Base-by-base conservation (phyloP, 1,140 invertebrate genomes). In the Dryas iulia region DNA sequence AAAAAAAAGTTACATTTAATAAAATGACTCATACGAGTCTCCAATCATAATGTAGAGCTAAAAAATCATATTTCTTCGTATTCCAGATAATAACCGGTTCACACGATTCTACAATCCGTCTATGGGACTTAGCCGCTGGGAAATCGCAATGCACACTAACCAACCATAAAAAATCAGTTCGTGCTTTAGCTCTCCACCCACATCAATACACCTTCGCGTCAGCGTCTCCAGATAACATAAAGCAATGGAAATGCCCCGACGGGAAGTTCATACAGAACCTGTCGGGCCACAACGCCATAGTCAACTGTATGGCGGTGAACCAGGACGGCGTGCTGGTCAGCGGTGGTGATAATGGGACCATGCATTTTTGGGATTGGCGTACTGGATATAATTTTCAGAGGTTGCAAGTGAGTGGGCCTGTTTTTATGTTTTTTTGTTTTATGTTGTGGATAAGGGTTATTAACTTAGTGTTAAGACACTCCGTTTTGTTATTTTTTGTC, bases 291-390 rank as follows among this genome's bases (percentile, higher is more conserved):
- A 99, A 99, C 91, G 96, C 98, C 0, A 99, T 99, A 70, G 95
- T 99, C 0, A 99, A 99, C 89, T 98, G 98, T 78, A 93, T 99
- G 82, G 98, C 97, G 7, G 95, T 98, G 0, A 99, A 99, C 92
- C 93, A 94, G 3, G 98, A 99, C 78, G 98, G 98, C 0, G 98
- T 99, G 24, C 91, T 99, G 3, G 98, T 99, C 3, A 99, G 98
- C 26, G 99, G 98, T 57, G 99, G 98, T 60, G 99, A 99, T 86
- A 99, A 99, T 92, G 99, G 99, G n/a, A 98, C 98, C 7, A 94
- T 99, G 93, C 95, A 97, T 86, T 97, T 98, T 78, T 99, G 98
- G 99, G 99, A 99, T 91, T 99, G 99, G 98, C 95, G 97, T 78
- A 99, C 98, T 12, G 99, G 98, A 24, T 96, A 99, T 81, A 99